Percentiles rank a stretch among this genome's conserved stretches.
Conservation (phyloP, 2,113 vertebrate species). For the Indicator indicator region DNA sequence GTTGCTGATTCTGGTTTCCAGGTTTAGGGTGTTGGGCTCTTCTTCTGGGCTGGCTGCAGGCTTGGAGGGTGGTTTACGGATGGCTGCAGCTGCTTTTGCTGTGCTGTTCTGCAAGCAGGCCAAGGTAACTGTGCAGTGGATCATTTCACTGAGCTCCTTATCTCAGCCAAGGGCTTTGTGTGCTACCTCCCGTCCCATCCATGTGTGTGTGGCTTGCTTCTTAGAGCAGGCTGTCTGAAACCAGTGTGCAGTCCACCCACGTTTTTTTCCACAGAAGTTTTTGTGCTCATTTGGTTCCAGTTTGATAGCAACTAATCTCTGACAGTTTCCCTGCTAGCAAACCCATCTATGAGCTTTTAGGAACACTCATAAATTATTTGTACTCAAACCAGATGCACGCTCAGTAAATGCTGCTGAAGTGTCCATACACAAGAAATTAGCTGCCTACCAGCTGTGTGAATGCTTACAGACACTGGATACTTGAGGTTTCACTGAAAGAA, state of each 20-base stretch:
- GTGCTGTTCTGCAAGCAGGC: too few relatives aligned
- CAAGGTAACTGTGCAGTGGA: too few relatives aligned
- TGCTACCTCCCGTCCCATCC: too few relatives aligned
- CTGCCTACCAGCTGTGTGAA: neutral
- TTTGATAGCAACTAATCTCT: accelerated
- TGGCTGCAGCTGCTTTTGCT: too few relatives aligned
- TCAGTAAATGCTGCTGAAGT: neutral
- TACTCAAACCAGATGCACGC: neutral
- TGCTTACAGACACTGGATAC: neutral
- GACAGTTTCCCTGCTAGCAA: neutral
- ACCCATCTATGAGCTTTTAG: neutral
- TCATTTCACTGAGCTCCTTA: too few relatives aligned
- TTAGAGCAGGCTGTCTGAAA: too few relatives aligned
- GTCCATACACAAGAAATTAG: neutral
- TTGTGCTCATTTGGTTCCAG: neutral
- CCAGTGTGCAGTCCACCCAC: neutral
- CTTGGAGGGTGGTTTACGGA: too few relatives aligned
- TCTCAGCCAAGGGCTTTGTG: too few relatives aligned
- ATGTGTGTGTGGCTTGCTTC: too few relatives aligned
- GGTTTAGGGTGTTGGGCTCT: too few relatives aligned
- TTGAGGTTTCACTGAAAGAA: neutral
- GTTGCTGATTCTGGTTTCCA: too few relatives aligned
- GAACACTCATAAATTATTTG: neutral
- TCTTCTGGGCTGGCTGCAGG: too few relatives aligned
- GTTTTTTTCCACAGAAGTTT: neutral